A percentile compares a stretch with the other conserved stretches of the same genome.
Conservation (phyloP, 2,113 vertebrate genomes). For the Haliaeetus leucogaster region DNA sequence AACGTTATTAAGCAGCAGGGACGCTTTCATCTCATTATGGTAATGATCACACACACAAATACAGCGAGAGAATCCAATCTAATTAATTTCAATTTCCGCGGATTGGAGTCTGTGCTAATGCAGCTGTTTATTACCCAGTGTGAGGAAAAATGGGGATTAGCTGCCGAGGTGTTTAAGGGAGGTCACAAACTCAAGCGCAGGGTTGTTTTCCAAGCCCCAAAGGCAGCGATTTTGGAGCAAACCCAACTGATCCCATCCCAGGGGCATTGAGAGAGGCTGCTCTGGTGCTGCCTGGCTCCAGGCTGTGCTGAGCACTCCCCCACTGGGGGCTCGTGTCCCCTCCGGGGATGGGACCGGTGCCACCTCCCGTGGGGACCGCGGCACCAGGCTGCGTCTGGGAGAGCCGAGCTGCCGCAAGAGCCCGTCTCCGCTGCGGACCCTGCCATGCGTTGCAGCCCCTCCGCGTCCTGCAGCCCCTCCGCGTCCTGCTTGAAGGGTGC, state of each 20-base stretch:
- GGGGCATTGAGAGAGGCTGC: neutral
- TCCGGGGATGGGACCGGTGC: fast-evolving
- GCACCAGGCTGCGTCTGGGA: neutral
- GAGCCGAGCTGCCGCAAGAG: fast-evolving
- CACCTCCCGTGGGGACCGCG: fast-evolving
- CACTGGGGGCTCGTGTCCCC: fast-evolving
- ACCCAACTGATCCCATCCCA: neutral
- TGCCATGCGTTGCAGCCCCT: neutral
- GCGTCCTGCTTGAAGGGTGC: neutral
- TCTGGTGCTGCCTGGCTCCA: fast-evolving
- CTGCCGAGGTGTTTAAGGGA: conserved; percentile 47
- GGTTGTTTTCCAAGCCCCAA: conserved; percentile 34
- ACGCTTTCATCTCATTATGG: conserved; percentile 80
- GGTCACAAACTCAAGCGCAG: conserved; percentile 41
- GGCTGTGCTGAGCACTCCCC: neutral
- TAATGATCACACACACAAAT: conserved; percentile 73
- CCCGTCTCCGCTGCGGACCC: neutral
- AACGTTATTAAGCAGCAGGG: conserved; percentile 71
- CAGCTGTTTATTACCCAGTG: conserved; percentile 65
- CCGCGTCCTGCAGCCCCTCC: neutral
- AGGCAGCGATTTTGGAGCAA: neutral
- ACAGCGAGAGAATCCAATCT: conserved; percentile 75
- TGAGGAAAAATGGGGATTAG: conserved; percentile 47
- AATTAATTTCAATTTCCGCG: conserved; percentile 76
- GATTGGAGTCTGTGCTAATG: conserved; percentile 64